A percentile compares a stretch with the other conserved stretches of the same genome.
phyloP scores from a whole-genome alignment of 2,113 vertebrate genomes.

The Amia ocellicauda region DNA sequence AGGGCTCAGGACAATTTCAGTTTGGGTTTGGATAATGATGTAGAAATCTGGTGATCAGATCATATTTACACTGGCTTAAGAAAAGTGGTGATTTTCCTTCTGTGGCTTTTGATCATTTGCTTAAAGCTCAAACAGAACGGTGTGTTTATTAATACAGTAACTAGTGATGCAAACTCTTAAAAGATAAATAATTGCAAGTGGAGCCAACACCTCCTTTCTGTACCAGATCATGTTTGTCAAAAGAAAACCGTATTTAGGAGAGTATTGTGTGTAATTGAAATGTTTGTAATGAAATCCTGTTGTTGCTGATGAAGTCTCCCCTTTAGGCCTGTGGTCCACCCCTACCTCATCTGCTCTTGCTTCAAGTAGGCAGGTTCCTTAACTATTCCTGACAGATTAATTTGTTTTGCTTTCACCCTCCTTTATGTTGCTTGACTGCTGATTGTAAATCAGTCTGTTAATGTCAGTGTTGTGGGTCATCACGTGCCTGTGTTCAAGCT shows the following conservation, averaged over 20 bases:
- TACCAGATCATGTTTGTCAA: conserved; percentile 8
- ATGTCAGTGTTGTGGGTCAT: conserved; percentile 9
- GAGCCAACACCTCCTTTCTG: conserved; percentile 10
- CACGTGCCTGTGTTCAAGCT: background rate
- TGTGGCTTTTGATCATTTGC: background rate
- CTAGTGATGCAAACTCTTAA: conserved; percentile 6
- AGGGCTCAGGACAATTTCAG: background rate
- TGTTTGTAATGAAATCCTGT: conserved; percentile 4
- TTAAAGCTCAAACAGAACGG: background rate
- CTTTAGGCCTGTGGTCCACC: background rate
- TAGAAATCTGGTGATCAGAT: background rate
- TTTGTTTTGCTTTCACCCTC: conserved; percentile 13
- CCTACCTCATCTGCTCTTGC: background rate
- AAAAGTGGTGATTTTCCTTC: too few species aligned
- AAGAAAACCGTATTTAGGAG: too few species aligned
- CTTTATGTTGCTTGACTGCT: conserved; percentile 2
- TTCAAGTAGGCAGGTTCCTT: conserved; percentile 4
- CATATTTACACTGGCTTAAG: too few species aligned
- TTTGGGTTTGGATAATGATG: too few species aligned
- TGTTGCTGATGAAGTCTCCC: conserved; percentile 20
- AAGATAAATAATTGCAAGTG: conserved; percentile 16
- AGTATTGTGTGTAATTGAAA: conserved; percentile 5
- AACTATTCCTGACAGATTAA: conserved; percentile 14
- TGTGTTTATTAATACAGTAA: background rate
- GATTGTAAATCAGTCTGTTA: conserved; percentile 9